phyloP scores from a whole-genome alignment of 1,140 invertebrate genomes.

The Aphis craccivora region DNA sequence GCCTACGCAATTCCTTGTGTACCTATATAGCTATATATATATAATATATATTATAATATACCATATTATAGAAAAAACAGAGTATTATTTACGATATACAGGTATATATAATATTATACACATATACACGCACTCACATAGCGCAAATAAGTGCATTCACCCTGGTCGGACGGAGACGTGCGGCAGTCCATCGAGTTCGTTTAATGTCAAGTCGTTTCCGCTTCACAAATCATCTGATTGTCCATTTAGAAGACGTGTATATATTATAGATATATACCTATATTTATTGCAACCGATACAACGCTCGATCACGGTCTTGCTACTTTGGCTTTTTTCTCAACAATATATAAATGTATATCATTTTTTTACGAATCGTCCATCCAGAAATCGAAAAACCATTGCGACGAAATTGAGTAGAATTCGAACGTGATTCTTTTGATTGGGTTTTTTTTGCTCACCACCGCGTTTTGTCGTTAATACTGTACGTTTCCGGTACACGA shows the following conservation, averaged over 20 bases:
- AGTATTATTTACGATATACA: neutral
- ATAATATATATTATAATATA: neutral
- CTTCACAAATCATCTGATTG: slow-evolving; percentile 47
- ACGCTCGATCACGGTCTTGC: slow-evolving; percentile 1
- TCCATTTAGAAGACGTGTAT: slow-evolving; percentile 34
- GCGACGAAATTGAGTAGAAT: slow-evolving; percentile 27
- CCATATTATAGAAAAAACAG: neutral
- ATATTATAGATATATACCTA: neutral
- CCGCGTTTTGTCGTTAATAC: neutral
- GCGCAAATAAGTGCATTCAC: slow-evolving; percentile 30
- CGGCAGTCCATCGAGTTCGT: slow-evolving; percentile 14
- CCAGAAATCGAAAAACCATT: slow-evolving; percentile 50
- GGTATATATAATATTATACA: neutral
- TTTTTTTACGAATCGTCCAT: slow-evolving; percentile 14
- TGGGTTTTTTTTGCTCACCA: neutral
- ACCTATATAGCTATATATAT: neutral
- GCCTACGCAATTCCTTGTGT: neutral
- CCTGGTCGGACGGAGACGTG: neutral
- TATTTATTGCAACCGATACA: neutral
- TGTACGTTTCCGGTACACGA: slow-evolving; percentile 40
- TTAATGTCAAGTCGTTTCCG: slow-evolving; percentile 53
- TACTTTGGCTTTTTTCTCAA: neutral
- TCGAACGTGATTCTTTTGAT: slow-evolving; percentile 53
- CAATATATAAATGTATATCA: neutral
- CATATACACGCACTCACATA: neutral